Evolutionary conservation across 1,140 invertebrate genomes (phyloP).

Genomic region (Zaprionus gabonicus): DNA sequence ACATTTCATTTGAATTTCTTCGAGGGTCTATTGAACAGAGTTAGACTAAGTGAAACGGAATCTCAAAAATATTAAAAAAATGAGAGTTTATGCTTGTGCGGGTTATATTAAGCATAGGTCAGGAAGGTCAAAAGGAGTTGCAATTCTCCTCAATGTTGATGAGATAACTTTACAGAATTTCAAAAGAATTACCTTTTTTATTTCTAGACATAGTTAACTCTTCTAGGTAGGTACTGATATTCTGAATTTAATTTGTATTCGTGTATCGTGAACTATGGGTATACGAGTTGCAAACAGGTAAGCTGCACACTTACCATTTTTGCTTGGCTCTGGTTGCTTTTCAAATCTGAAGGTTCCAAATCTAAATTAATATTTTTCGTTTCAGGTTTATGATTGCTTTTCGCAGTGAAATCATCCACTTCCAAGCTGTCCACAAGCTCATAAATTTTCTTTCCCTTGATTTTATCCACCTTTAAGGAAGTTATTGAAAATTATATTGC

Average conservation of each 20-base stretch:
- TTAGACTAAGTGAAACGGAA: neutral
- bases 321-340: neutral
- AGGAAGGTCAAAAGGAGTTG: no score
- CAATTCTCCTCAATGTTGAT: no score
- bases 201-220: no score
- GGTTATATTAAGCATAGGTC: no score
- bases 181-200: no score
- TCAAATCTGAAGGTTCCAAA: neutral
- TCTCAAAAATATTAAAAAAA: neutral
- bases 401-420: neutral
- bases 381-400: neutral
- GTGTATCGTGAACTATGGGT: no score
- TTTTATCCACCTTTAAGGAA: neutral
- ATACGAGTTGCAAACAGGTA: no score
- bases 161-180: no score
- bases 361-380: neutral
- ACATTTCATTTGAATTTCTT: neutral
- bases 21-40: neutral
- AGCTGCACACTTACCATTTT: neutral
- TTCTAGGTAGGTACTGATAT: no score
- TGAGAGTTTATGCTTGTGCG: no score
- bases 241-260: no score
- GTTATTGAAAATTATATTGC: neutral
- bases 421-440: neutral
- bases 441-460: neutral